Percentiles rank a stretch among this genome's conserved stretches.
Evolutionary conservation across 2,888 invertebrate genomes (phyloP).

Genomic region (Oscheius sp.): DNA sequence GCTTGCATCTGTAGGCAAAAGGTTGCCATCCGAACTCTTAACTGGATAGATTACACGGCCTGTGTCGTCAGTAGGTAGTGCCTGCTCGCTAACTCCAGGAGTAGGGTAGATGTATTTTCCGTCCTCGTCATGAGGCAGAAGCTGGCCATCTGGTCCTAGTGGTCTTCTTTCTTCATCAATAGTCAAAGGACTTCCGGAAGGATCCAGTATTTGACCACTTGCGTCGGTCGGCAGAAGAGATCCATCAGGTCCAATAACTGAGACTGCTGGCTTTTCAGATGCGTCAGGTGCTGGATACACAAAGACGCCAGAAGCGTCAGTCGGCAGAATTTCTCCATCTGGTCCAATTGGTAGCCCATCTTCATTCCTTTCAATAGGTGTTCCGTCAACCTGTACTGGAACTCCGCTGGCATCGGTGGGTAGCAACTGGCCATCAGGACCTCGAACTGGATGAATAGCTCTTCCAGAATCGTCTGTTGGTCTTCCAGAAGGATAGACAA

Average conservation of each 20-base stretch:
- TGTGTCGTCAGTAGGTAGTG: conserved; percentile 39
- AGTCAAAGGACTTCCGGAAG: conserved; percentile 47
- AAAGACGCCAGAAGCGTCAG: conserved; percentile 40
- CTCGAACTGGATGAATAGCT: conserved; percentile 39
- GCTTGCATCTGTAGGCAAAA: conserved; percentile 39
- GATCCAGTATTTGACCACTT: conserved; percentile 37
- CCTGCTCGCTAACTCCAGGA: conserved; percentile 41
- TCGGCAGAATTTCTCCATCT: conserved; percentile 53
- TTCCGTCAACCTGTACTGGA: conserved; percentile 31
- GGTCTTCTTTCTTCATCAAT: conserved; percentile 52
- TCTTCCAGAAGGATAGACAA: conserved; percentile 38
- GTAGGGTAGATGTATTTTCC: conserved; percentile 44
- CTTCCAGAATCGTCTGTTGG: conserved; percentile 40
- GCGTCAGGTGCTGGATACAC: conserved; percentile 36
- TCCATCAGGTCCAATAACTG: conserved; percentile 31
- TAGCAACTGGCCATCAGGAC: conserved; percentile 46
- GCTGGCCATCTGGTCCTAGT: conserved; percentile 40
- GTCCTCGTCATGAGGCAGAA: conserved; percentile 47
- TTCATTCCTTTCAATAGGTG: conserved; percentile 42
- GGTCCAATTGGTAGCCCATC: conserved; percentile 52
- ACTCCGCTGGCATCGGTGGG: conserved; percentile 44
- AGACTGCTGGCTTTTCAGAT: background rate
- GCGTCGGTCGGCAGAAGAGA: conserved; percentile 46
- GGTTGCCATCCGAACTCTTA: conserved; percentile 43
- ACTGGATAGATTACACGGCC: conserved; percentile 37